Conservation (phyloP, 2,797 vertebrate genomes). For the Neopelma chrysocephalum region DNA sequence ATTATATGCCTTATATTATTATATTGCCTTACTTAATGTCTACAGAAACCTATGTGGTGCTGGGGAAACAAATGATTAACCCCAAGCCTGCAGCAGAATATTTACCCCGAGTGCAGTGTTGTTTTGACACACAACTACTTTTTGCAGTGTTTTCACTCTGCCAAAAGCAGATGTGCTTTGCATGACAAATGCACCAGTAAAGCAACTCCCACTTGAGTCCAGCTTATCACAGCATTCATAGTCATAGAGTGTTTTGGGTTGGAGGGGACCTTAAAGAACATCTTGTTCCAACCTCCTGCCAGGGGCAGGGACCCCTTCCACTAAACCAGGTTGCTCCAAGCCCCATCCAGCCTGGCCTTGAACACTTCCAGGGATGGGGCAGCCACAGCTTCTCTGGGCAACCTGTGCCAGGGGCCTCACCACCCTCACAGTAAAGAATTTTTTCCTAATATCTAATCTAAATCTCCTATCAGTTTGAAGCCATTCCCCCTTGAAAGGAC, state of each 20-base stretch:
- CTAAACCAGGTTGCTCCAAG: not conserved
- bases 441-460: not conserved
- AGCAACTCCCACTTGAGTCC: not conserved
- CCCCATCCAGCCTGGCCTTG: accelerated
- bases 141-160: not conserved
- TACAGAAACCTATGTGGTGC: accelerated
- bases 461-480: not conserved
- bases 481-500: not conserved
- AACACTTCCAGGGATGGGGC: not conserved
- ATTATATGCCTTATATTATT: not conserved
- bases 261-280: not conserved
- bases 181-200: not conserved
- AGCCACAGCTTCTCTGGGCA: not conserved
- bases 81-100: not conserved
- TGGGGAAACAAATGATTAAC: not conserved
- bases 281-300: not conserved
- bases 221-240: not conserved
- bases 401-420: not conserved
- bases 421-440: not conserved
- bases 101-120: not conserved
- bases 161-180: not conserved
- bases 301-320: not conserved
- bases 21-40: not conserved
- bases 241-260: not conserved
- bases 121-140: not conserved